Evolutionary conservation across 1,140 invertebrate genomes (phyloP), one percentile per base, ranked within the genome.

Genomic region (Drosophila ananassae): DNA sequence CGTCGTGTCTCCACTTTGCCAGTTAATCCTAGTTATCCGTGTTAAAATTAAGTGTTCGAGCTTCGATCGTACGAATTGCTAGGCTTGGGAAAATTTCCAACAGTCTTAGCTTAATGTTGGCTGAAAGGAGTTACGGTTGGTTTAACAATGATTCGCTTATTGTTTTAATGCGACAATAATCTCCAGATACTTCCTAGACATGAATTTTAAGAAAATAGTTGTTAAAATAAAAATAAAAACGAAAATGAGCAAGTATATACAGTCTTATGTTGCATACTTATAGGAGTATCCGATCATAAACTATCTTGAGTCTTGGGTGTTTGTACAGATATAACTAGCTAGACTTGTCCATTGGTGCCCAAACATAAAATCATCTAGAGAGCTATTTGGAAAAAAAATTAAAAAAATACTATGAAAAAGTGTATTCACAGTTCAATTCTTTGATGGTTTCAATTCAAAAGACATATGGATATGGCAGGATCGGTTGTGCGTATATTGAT

Each of bases 1-100:
- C 64, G 72, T 67, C 66, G 47, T 74, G 72, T 75, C 51, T 25
- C 66, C 52, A 48, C 51, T 64, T 58, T 50, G 63, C 54, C 53
- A 54, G 66, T 60, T 73, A 84, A 77, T 47, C 58, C 59, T 55
- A 63, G 71, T 57, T 74, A 47, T 61, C 51, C 66, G 66, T 50
- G 69, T 69, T 69, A 50, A 69, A 57, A 69, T 57, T 64, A 69
- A 69, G 66, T 69, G 51, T 17, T 24, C 3, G 7, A 30, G 25
- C 32, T 34, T 9, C 51, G 32, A n/a, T 22, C 50, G 13, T 48
- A 21, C 34, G 28, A 62, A 62, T 63, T 44, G 17, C 22, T 12
- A 2, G 25, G 66, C 66, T 57, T 69, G 66, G 25, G 51, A 69
- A 69, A 57, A 32, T 69, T 68, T 67, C 50, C 9, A 30, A 67